Evolutionary conservation across 2,888 invertebrate genomes (phyloP), one percentile per base, ranked within the genome.

Genomic region (Galerucella nymphaeae): DNA sequence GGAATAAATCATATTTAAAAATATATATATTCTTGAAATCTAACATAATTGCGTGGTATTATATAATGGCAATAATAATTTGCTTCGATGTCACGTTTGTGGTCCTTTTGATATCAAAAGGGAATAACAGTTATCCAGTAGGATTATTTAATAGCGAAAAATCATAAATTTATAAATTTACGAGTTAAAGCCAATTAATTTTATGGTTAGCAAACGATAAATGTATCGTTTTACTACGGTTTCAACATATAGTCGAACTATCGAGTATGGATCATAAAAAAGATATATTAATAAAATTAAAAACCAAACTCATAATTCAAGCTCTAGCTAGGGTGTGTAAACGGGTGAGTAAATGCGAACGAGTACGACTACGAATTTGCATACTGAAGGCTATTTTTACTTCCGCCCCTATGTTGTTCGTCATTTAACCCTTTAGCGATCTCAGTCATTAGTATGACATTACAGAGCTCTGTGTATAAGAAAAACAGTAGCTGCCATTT

Each of bases 321-420:
- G 77, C 57, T 65, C 67, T 65, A 74, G 76, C 73, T 77, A 75
- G 85, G 84, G 84, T 83, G 84, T 82, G 81, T 84, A 85, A 85
- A 84, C 84, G 85, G 83, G 83, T 84, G 84, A 85, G 84, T 84
- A 85, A 86, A 84, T 84, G 83, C 82, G 80, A 81, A 82, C 38
- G 61, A 62, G 41, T 62, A 41, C 16, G 41, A 62, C 41, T 57
- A 59, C 80, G 83, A 82, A 85, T 85, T 85, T 85, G 85, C 86
- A 86, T 85, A 85, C 84, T 82, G 84, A 83, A 85, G 84, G 83
- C 84, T 84, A 85, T 85, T 84, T 83, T 83, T 82, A 83, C 84
- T 85, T 85, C 85, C 84, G 85, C 85, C 85, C 85, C 85, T 85
- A 85, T 85, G 83, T 79, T 83, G 82, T 85, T 83, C 82, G 84